Conservation (phyloP, 2,113 vertebrate genomes). For the Pelusios castaneus region DNA sequence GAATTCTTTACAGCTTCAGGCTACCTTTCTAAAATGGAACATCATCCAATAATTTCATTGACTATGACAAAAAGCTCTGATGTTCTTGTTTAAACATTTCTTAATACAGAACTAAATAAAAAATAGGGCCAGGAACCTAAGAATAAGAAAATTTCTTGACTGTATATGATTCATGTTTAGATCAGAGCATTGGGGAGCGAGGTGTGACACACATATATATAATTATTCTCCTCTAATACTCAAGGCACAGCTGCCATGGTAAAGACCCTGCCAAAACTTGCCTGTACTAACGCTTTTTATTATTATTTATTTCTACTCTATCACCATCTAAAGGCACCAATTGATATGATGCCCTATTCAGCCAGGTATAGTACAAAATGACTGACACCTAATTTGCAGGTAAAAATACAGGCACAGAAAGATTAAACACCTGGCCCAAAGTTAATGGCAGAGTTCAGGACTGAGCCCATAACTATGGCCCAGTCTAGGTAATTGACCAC, state of each 20-base stretch:
- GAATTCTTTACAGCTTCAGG: neutral
- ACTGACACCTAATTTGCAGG: neutral
- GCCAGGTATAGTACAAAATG: neutral
- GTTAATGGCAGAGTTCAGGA: neutral
- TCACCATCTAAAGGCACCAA: neutral
- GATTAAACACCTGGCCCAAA: neutral
- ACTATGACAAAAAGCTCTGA: neutral
- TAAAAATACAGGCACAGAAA: neutral
- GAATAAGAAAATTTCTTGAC: neutral
- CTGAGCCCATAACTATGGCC: neutral
- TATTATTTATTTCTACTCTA: neutral
- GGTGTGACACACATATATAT: neutral
- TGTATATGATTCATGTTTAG: neutral
- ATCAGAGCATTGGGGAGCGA: neutral
- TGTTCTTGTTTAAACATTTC: neutral
- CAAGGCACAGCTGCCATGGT: fast-evolving
- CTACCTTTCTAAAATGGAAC: neutral
- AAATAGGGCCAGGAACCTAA: neutral
- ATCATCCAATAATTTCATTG: neutral
- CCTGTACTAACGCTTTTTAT: neutral
- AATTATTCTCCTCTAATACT: neutral
- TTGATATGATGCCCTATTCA: neutral
- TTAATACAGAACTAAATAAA: neutral
- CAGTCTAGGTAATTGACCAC: neutral
- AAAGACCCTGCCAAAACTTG: neutral